phyloP scores from a whole-genome alignment of 2,113 vertebrate species.

The Oryzias woworae region DNA sequence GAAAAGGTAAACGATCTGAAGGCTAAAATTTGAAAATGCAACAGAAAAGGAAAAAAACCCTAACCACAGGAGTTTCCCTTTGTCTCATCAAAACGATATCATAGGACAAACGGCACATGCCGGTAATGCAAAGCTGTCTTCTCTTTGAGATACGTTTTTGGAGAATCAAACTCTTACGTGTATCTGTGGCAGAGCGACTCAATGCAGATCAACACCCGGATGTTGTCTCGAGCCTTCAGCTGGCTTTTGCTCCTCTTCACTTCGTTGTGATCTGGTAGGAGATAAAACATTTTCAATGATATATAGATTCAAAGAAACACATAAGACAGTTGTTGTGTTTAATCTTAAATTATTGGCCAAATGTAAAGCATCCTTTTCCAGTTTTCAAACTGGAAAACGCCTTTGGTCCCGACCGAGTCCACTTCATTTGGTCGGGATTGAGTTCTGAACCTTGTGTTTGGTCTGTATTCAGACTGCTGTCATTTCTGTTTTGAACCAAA shows the following conservation, averaged over 20 bases:
- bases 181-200: conserved; percentile 92
- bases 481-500: no score
- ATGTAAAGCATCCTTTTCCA: no score
- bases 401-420: no score
- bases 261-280: conserved; percentile 84
- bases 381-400: no score
- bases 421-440: no score
- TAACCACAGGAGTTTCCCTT: no score
- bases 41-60: not conserved
- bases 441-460: no score
- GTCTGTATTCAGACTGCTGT: no score
- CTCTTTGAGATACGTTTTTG: conserved; percentile 9
- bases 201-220: conserved; percentile 91
- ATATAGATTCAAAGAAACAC: not conserved
- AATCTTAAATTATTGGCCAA: no score
- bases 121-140: not conserved
- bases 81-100: no score
- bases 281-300: not conserved
- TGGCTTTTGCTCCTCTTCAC: conserved; percentile 83
- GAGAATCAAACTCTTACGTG: conserved; percentile 77
- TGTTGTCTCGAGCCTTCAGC: conserved; percentile 82
- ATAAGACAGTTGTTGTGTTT: no score
- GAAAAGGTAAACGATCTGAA: conserved; percentile 30
- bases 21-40: conserved; percentile 18
- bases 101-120: conserved; percentile 29